phyloP scores from a whole-genome alignment of 2,113 vertebrate species.

The Argyrosomus japonicus region DNA sequence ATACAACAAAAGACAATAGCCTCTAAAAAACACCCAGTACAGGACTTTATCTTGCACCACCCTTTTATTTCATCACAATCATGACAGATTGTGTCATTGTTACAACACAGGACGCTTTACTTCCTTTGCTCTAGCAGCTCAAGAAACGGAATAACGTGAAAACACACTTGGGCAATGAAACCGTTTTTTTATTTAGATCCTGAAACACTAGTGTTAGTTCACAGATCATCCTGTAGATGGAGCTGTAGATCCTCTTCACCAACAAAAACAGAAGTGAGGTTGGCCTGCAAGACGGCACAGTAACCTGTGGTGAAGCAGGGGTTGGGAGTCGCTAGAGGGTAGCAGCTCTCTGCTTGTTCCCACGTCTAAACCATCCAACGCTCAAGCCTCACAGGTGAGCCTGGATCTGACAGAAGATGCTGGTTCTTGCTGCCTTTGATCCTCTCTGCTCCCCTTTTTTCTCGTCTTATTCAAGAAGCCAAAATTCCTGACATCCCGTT shows the following conservation, averaged over 20 bases:
- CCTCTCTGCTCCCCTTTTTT: neutral
- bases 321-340: constrained; percentile 67
- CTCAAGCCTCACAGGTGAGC: neutral
- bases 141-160: neutral
- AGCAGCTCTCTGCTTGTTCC: constrained; percentile 46
- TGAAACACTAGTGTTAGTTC: constrained; percentile 13
- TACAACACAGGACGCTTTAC: constrained; percentile 4
- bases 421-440: constrained; percentile 21
- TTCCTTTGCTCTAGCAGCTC: neutral
- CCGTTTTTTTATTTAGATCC: neutral
- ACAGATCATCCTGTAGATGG: constrained; percentile 61
- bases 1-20: neutral
- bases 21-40: neutral
- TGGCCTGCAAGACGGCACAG: neutral
- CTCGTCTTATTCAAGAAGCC: no score
- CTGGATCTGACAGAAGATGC: constrained; percentile 20
- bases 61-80: neutral
- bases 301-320: neutral
- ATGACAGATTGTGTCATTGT: neutral
- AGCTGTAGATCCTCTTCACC: constrained; percentile 25
- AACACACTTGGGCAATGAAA: neutral
- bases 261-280: neutral
- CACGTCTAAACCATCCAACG: neutral
- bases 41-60: neutral
- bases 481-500: no score